Base-by-base conservation (phyloP, 2,797 vertebrate species). In the Sebastolobus alascanus region DNA sequence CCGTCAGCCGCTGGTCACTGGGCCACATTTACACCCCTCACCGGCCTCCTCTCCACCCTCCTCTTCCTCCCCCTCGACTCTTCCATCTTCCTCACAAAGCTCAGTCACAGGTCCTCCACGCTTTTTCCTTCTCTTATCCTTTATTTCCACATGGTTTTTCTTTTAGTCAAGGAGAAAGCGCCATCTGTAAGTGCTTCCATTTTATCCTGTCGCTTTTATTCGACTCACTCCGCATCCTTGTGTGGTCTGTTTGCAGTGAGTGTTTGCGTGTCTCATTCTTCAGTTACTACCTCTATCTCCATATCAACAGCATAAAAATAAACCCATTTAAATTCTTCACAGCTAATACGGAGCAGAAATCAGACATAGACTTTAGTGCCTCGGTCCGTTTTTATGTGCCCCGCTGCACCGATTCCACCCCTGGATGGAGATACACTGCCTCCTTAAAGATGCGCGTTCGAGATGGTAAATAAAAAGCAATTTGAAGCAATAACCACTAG, bases 41-140 rank as follows among this genome's bases (percentile, higher is more conserved):
- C 93, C 92, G 95, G 91, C 95, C 95, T 94, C 95, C 96, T 95
- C 95, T 95, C 84, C 94, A 96, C 94, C 95, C 95, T 95, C 93
- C 94, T 93, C 93, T 92, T 95, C 94, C 95, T 93, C 92, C 94
- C 91, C 90, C 95, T 92, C 94, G 92, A 94, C 94, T 95, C 93
- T 92, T 96, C 92, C 95, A 95, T 93, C 94, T 92, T 89, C 94
- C 94, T 92, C 94, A 93, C 93, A 95, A 93, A 92, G 94, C 92
- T 94, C 93, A 93, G 85, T 93, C 90, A 73, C 95, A 96, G 95
- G 95, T 96, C 94, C 89, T 94, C 86, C 92, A 91, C 91, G 84
- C 90, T 91, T 91, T 66, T 91, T 92, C 87, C 86, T 93, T 92
- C 77, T 85, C 73, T 84, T 88, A 69, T 82, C 86, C 76, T 90